Percentiles rank a stretch among this genome's conserved stretches.
These are phyloP conservation scores for Panzeria rudis DNA, from an alignment of 2,888 invertebrate species.

Conservation along the genomic window DNA sequence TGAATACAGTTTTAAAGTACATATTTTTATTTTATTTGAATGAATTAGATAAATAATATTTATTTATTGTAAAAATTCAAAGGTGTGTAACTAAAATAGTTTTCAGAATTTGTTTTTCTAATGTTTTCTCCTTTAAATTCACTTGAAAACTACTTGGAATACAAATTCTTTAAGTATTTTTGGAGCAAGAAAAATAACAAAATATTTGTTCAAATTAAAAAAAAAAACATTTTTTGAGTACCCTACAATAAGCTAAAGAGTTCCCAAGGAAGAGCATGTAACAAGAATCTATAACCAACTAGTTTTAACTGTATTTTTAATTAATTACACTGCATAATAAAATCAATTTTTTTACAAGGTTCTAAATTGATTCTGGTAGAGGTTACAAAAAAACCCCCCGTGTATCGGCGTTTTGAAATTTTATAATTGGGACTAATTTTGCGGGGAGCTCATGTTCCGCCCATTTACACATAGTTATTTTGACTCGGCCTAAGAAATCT, in stretches of 20 bases:
- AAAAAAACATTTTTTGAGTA: not conserved
- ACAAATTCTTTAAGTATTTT: constrained; percentile 9
- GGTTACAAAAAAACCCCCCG: too few relatives aligned
- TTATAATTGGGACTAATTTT: too few relatives aligned
- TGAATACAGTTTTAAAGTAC: not conserved
- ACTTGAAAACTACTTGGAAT: constrained; percentile 60
- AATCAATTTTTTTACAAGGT: too few relatives aligned
- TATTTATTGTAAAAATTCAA: not conserved
- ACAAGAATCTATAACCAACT: not conserved
- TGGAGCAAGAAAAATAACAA: constrained; percentile 2
- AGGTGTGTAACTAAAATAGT: not conserved
- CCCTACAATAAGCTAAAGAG: constrained; percentile 3
- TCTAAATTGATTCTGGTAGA: too few relatives aligned
- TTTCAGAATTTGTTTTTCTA: not conserved
- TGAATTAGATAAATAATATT: not conserved
- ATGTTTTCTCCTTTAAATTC: constrained; percentile 50
- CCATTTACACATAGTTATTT: too few relatives aligned
- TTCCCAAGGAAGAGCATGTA: not conserved
- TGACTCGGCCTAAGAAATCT: too few relatives aligned
- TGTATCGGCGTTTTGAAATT: too few relatives aligned
- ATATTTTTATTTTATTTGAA: not conserved
- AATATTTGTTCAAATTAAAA: not conserved
- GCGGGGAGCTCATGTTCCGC: too few relatives aligned
- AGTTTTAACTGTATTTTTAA: too few relatives aligned
- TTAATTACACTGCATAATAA: too few relatives aligned